Percentiles rank a stretch among this genome's conserved stretches.
phyloP scores from a whole-genome alignment of 2,888 invertebrate species.

The Apamea crenata region DNA sequence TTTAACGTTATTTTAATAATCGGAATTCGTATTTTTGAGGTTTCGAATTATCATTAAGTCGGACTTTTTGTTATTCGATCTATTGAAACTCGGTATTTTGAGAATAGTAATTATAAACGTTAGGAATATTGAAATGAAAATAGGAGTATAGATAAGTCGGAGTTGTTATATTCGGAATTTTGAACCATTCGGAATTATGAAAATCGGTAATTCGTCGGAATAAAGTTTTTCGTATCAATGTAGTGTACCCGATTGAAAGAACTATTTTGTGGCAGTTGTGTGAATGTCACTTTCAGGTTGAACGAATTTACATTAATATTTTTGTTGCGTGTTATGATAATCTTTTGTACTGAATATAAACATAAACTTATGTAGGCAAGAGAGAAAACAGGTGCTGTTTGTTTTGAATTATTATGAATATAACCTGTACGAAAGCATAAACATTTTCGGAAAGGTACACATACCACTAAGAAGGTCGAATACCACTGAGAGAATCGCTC shows the following conservation, averaged over 20 bases:
- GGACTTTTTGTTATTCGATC: no score
- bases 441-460: background rate
- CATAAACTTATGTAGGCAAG: background rate
- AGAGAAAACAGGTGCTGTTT: slow-evolving; percentile 7
- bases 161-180: no score
- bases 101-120: no score
- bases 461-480: background rate
- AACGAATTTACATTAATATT: slow-evolving; percentile 29
- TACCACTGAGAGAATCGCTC: background rate
- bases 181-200: no score
- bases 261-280: slow-evolving; percentile 13
- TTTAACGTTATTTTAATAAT: no score
- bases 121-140: no score
- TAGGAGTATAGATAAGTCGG: no score
- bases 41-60: no score
- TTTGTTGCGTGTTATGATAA: slow-evolving; percentile 17
- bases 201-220: no score
- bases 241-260: slow-evolving; percentile 50
- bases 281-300: slow-evolving; percentile 16
- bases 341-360: slow-evolving; percentile 25
- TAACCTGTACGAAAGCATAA: background rate
- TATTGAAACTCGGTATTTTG: no score
- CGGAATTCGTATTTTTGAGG: no score
- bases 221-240: no score
- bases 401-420: slow-evolving; percentile 16